Conservation (phyloP, 2,888 invertebrate species). For the Leistus spinibarbis region DNA sequence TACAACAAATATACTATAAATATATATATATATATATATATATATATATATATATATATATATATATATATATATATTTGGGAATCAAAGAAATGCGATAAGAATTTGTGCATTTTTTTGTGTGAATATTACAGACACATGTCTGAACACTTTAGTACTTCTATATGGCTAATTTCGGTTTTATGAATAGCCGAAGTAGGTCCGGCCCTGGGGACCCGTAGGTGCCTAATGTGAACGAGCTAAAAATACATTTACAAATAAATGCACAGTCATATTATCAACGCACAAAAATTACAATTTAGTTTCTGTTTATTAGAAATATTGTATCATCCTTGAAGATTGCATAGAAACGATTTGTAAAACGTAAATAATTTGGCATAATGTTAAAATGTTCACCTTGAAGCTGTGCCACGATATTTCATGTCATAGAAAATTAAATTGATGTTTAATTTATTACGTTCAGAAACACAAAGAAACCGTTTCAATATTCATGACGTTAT, state of each 20-base stretch:
- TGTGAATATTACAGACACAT: too few relatives aligned
- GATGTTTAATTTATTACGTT: too few relatives aligned
- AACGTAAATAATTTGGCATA: background rate
- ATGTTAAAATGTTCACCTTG: background rate
- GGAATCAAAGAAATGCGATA: background rate
- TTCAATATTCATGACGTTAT: too few relatives aligned
- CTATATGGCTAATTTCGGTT: background rate
- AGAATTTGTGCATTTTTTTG: background rate
- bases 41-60: background rate
- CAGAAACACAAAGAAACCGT: too few relatives aligned
- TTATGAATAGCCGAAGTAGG: too few relatives aligned
- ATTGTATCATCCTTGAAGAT: background rate
- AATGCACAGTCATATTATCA: too few relatives aligned
- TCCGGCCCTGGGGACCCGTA: too few relatives aligned
- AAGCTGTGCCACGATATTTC: background rate
- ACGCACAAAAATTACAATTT: too few relatives aligned
- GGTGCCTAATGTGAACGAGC: too few relatives aligned
- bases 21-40: background rate
- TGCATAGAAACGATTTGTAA: background rate
- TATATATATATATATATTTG: background rate
- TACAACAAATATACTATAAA: background rate
- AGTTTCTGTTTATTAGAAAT: background rate
- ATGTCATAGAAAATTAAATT: background rate
- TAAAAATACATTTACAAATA: too few relatives aligned
- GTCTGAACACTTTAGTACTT: too few relatives aligned